Percentiles rank a stretch among this genome's conserved stretches.
Conservation (phyloP, 2,797 vertebrate genomes). For the Gallirallus australis region DNA sequence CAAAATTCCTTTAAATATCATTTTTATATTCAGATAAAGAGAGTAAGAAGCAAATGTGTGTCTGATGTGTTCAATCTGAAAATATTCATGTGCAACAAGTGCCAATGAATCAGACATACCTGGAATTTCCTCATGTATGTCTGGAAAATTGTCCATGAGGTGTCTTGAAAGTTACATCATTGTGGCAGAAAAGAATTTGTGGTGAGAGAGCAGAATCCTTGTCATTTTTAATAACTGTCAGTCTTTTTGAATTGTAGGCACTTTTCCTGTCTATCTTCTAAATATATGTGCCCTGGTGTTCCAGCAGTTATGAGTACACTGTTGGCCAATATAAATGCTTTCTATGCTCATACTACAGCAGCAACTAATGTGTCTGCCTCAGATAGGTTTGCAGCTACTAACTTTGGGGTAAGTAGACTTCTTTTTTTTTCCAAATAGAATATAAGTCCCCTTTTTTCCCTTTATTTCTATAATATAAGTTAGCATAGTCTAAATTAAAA, state of each 20-base stretch:
- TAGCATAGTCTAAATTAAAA: background rate
- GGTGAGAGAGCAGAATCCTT: background rate
- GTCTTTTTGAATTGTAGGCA: slow-evolving; percentile 84
- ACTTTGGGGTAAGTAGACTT: slow-evolving; percentile 90
- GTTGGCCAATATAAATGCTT: slow-evolving; percentile 97
- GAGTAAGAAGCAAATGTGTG: background rate
- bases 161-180: background rate
- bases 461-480: background rate
- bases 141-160: background rate
- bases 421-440: background rate
- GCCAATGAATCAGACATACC: background rate
- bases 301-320: slow-evolving; percentile 97
- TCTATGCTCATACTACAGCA: slow-evolving; percentile 93
- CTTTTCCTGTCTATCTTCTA: slow-evolving; percentile 96
- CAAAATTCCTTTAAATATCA: background rate
- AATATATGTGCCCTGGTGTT: slow-evolving; percentile 97
- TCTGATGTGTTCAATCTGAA: background rate
- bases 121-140: background rate
- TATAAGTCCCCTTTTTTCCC: background rate
- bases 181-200: background rate
- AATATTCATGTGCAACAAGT: background rate
- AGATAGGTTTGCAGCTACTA: slow-evolving; percentile 95
- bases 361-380: slow-evolving; percentile 95
- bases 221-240: background rate
- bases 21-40: background rate